Conservation (phyloP, 1,140 invertebrate species). For the Eueides isabella region DNA sequence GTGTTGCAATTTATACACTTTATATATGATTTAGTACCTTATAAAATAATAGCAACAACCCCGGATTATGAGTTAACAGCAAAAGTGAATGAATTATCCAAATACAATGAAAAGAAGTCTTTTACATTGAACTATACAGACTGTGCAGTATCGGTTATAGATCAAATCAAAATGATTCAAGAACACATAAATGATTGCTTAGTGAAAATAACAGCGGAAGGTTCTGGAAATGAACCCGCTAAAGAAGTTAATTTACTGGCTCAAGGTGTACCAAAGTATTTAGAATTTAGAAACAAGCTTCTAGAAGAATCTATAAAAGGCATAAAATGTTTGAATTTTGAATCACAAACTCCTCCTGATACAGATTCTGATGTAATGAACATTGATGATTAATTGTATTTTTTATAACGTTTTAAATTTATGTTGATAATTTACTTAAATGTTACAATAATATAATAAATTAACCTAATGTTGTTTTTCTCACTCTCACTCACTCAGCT, state of each 20-base stretch:
- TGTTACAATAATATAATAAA: background rate
- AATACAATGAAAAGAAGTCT: conserved; percentile 46
- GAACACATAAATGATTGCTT: conserved; percentile 62
- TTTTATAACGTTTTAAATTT: background rate
- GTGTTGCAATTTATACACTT: conserved; percentile 56
- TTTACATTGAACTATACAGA: conserved; percentile 36
- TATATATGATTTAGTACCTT: conserved; percentile 59
- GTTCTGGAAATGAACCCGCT: conserved; percentile 46
- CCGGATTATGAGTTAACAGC: conserved; percentile 47
- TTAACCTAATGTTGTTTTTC: too few species aligned
- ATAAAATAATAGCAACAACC: conserved; percentile 58
- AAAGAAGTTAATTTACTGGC: conserved; percentile 61
- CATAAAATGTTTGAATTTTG: conserved; percentile 17
- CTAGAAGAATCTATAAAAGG: conserved; percentile 44
- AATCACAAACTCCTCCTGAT: background rate
- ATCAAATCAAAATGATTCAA: conserved; percentile 47
- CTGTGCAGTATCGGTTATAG: conserved; percentile 48
- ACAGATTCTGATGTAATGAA: conserved; percentile 12
- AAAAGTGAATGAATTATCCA: conserved; percentile 33
- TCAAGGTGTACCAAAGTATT: conserved; percentile 42
- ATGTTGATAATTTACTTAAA: background rate
- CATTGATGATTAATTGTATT: conserved; percentile 20
- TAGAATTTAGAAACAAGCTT: conserved; percentile 54
- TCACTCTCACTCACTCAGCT: too few species aligned
- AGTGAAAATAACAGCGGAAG: conserved; percentile 54